These are phyloP conservation scores for Percina caprodes DNA, from an alignment of 2,113 vertebrate genomes.

Conservation along the genomic window DNA sequence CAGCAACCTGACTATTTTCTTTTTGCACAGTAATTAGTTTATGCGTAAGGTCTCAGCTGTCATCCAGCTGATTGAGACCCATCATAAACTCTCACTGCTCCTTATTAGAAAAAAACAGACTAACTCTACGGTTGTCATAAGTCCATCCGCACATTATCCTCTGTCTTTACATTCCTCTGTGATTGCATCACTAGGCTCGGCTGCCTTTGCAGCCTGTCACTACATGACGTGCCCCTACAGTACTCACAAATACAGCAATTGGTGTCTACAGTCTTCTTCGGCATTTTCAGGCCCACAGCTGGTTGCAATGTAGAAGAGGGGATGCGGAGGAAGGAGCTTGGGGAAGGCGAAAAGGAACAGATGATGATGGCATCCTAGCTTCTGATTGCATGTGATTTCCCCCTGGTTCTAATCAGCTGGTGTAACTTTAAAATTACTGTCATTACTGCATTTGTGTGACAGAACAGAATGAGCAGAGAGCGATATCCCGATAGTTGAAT, in stretches of 20 bases:
- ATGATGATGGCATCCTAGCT: slow-evolving; percentile 56
- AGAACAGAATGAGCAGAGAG: slow-evolving; percentile 18
- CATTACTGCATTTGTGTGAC: slow-evolving; percentile 50
- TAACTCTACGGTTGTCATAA: slow-evolving; percentile 15
- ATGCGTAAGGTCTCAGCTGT: slow-evolving; percentile 28
- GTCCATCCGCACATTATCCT: slow-evolving; percentile 27
- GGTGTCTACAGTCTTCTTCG: slow-evolving; percentile 17
- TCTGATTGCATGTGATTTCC: slow-evolving; percentile 57
- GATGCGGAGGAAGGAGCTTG: not conserved
- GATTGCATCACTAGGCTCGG: slow-evolving; percentile 55
- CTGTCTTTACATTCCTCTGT: slow-evolving; percentile 56
- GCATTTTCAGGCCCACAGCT: slow-evolving; percentile 27
- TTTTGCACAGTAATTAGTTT: slow-evolving; percentile 18
- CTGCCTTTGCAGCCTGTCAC: slow-evolving; percentile 40
- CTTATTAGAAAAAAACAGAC: slow-evolving; percentile 36
- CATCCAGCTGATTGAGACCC: slow-evolving; percentile 16
- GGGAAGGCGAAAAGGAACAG: slow-evolving; percentile 42
- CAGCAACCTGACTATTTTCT: slow-evolving; percentile 12
- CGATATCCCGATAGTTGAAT: slow-evolving; percentile 24
- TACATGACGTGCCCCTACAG: slow-evolving; percentile 24
- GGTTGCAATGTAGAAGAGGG: slow-evolving; percentile 23
- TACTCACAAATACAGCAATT: slow-evolving; percentile 26
- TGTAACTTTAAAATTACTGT: slow-evolving; percentile 65
- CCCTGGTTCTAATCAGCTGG: slow-evolving; percentile 65
- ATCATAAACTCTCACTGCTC: slow-evolving; percentile 30